phyloP scores from a whole-genome alignment of 2,888 invertebrate genomes.

The Athrips mouffetella region DNA sequence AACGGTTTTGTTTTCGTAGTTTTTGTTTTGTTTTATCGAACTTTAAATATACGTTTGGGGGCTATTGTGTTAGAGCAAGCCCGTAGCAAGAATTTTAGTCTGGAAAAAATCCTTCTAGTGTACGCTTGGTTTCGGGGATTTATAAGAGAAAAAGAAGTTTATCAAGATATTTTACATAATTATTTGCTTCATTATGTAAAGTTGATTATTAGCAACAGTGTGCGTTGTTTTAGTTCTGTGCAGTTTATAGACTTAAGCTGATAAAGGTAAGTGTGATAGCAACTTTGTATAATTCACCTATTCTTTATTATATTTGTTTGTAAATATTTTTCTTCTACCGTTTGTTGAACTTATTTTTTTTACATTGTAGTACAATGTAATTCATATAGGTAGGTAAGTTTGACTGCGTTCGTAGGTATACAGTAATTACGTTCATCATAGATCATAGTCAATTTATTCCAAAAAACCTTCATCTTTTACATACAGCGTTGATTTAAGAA shows the following conservation, averaged over 20 bases:
- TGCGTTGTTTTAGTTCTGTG: neutral
- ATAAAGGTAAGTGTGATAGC: constrained; percentile 4
- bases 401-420: too few relatives aligned
- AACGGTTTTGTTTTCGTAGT: constrained; percentile 58
- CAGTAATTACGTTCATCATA: too few relatives aligned
- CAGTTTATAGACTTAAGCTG: neutral
- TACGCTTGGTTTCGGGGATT: constrained; percentile 47
- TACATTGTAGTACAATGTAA: too few relatives aligned
- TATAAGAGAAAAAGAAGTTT: neutral
- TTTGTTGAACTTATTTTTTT: neutral
- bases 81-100: constrained; percentile 67
- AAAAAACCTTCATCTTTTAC: too few relatives aligned
- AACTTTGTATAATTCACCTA: constrained; percentile 1
- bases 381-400: too few relatives aligned
- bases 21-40: constrained; percentile 71
- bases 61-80: constrained; percentile 65
- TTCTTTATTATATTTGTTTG: neutral
- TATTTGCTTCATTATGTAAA: neutral
- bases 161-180: constrained; percentile 10
- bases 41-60: constrained; percentile 70
- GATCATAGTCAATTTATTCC: too few relatives aligned
- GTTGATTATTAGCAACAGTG: neutral
- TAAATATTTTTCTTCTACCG: neutral
- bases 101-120: constrained; percentile 68
- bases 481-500: too few relatives aligned